Percentiles rank a stretch among this genome's conserved stretches.
Conservation (phyloP, 2,888 invertebrate species). For the Epinotia brunnichana region DNA sequence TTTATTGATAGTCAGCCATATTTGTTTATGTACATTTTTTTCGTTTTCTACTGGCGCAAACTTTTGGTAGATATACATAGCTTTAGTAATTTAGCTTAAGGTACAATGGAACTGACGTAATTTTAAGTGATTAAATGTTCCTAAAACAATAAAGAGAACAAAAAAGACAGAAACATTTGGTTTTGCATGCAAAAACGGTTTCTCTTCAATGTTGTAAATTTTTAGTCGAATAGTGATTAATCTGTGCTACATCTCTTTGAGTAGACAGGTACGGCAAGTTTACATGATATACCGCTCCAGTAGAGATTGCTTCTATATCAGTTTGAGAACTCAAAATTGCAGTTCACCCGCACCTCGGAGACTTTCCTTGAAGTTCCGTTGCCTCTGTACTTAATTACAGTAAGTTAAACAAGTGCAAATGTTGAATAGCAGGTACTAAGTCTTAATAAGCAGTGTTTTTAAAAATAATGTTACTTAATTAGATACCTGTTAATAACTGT, state of each 20-base stretch:
- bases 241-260: not conserved
- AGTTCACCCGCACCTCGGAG: slow-evolving; percentile 22
- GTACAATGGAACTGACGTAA: no score
- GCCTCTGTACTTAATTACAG: slow-evolving; percentile 24
- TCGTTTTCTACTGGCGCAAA: no score
- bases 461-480: no score
- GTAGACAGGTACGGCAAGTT: slow-evolving; percentile 24
- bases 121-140: no score
- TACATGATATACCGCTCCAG: slow-evolving; percentile 27
- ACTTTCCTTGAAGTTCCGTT: slow-evolving; percentile 34
- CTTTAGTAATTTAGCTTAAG: no score
- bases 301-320: slow-evolving; percentile 32
- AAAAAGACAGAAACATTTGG: no score
- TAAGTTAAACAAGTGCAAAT: not conserved
- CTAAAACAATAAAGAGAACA: no score
- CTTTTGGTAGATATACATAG: no score
- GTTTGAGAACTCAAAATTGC: slow-evolving; percentile 40
- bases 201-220: not conserved
- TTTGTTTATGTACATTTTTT: no score
- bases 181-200: not conserved
- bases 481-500: no score
- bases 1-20: no score
- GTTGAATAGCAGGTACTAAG: not conserved
- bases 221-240: not conserved
- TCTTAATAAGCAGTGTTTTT: no score